Conservation (phyloP, 1,140 invertebrate species). For the Drosophila parvula region DNA sequence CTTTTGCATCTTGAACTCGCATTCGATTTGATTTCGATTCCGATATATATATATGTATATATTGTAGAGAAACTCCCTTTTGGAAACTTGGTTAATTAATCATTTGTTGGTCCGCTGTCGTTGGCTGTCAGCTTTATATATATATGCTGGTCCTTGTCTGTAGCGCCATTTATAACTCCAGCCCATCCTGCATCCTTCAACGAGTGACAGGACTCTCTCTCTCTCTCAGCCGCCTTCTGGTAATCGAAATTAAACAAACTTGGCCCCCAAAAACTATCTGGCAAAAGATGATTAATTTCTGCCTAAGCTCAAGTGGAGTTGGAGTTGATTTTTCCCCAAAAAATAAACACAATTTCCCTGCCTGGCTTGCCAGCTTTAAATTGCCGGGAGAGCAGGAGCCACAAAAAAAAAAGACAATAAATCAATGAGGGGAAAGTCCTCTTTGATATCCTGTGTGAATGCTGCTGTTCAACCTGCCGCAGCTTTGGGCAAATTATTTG, state of each 20-base stretch:
- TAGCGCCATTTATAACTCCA: conserved; percentile 69
- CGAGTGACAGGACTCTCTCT: conserved; percentile 54
- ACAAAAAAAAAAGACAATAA: conserved; percentile 63
- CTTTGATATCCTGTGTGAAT: conserved; percentile 65
- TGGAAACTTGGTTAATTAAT: conserved; percentile 60
- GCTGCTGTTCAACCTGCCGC: conserved; percentile 64
- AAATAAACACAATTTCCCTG: conserved; percentile 30
- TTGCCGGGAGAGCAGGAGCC: conserved; percentile 46
- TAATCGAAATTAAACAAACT: conserved; percentile 77
- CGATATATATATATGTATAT: background rate
- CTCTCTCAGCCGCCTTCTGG: background rate
- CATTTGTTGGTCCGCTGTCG: conserved; percentile 61
- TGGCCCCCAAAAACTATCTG: conserved; percentile 68
- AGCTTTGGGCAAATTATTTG: conserved; percentile 83
- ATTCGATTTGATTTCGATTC: background rate
- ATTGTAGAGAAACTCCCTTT: background rate
- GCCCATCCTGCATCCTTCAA: conserved; percentile 24
- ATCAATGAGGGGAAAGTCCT: conserved; percentile 72
- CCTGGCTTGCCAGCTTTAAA: conserved; percentile 36
- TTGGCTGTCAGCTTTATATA: conserved; percentile 77
- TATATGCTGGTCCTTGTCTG: conserved; percentile 74
- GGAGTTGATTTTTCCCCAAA: conserved; percentile 21
- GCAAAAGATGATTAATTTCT: conserved; percentile 68
- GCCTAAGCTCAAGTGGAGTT: conserved; percentile 40
- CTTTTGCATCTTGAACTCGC: conserved; percentile 16